These are phyloP conservation scores for Cheilosia soror DNA, from an alignment of 2,888 invertebrate species.

Conservation along the genomic window DNA sequence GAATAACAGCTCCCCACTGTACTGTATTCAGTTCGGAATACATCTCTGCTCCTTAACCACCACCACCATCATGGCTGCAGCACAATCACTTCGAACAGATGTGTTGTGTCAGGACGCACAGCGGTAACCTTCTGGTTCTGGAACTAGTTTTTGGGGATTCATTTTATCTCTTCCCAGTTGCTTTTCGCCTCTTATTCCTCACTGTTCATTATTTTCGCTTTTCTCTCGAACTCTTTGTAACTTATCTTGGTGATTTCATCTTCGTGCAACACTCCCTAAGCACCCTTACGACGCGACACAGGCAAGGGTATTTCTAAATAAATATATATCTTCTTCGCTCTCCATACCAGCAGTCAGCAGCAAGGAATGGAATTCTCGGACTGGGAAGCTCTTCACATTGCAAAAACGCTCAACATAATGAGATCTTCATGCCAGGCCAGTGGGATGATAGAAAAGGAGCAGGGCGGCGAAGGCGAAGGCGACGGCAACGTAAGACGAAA, in stretches of 20 bases:
- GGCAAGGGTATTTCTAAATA: neutral
- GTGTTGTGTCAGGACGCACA: slow-evolving; percentile 21
- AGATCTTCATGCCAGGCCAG: slow-evolving; percentile 31
- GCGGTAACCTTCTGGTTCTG: slow-evolving; percentile 33
- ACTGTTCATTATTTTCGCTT: slow-evolving; percentile 56
- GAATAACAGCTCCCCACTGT: no score
- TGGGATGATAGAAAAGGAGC: neutral
- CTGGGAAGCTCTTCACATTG: slow-evolving; percentile 23
- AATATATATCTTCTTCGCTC: neutral
- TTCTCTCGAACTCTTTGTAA: slow-evolving; percentile 53
- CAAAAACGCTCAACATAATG: slow-evolving; percentile 42
- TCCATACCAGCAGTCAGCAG: slow-evolving; percentile 4
- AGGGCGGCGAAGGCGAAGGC: no score
- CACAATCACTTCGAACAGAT: slow-evolving; percentile 33
- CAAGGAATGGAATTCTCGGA: slow-evolving; percentile 24
- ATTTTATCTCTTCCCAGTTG: slow-evolving; percentile 2
- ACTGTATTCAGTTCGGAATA: no score
- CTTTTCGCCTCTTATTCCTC: slow-evolving; percentile 10
- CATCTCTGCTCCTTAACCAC: neutral
- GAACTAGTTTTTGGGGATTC: slow-evolving; percentile 38
- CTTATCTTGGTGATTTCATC: slow-evolving; percentile 71
- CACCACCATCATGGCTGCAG: neutral
- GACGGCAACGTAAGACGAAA: neutral
- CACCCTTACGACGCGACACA: slow-evolving; percentile 57
- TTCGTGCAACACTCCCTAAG: slow-evolving; percentile 57